Evolutionary conservation across 1,140 invertebrate species (phyloP).

Genomic region (Zelostemma sp.): DNA sequence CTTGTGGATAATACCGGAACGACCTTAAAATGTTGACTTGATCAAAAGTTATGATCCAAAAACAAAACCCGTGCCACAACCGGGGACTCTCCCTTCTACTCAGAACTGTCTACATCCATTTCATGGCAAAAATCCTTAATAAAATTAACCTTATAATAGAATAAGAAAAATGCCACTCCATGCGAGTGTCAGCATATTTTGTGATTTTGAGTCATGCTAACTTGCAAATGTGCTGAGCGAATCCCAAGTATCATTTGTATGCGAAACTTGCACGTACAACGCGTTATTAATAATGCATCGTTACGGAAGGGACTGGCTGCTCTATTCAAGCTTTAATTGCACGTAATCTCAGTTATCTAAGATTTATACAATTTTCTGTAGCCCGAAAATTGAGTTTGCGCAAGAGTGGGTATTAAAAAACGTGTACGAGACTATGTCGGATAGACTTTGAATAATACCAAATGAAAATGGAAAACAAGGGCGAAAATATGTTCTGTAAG

Average conservation of each 20-base stretch:
- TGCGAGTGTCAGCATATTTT: constrained; percentile 27
- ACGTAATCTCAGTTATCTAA: constrained; percentile 49
- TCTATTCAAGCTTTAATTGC: constrained; percentile 48
- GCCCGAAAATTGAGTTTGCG: constrained; percentile 35
- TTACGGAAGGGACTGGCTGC: constrained; percentile 29
- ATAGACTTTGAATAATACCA: constrained; percentile 18
- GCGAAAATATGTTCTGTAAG: background rate
- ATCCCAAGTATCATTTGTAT: constrained; percentile 38
- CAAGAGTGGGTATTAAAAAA: constrained; percentile 24
- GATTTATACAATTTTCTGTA: constrained; percentile 45
- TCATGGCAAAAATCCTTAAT: background rate
- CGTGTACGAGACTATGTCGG: background rate
- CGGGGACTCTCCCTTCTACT: no score
- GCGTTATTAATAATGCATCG: constrained; percentile 45
- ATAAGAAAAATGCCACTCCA: background rate
- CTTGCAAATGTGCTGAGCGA: constrained; percentile 1
- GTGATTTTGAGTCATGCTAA: constrained; percentile 18
- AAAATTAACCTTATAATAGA: constrained; percentile 4
- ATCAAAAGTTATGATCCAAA: no score
- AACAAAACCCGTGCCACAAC: no score
- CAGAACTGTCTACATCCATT: background rate
- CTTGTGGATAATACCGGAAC: no score
- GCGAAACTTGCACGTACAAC: constrained; percentile 31
- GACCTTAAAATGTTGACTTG: no score
- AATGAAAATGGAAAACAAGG: constrained; percentile 7